Evolutionary conservation across 2,888 invertebrate genomes (phyloP).

Genomic region (Metallyticus violacea): DNA sequence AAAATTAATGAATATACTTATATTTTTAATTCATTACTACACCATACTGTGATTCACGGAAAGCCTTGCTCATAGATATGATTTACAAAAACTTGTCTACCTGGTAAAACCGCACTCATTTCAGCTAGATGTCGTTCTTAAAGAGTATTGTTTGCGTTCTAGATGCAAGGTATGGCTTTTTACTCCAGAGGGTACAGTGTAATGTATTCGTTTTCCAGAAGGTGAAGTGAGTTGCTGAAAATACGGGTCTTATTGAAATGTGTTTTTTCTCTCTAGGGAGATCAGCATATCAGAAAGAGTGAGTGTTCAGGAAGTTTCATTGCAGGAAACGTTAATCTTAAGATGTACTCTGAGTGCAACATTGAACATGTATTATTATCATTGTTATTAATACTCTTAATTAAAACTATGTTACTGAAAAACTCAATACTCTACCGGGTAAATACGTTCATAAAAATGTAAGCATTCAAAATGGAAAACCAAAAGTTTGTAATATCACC

Average conservation of each 20-base stretch:
- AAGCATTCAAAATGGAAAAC: no score
- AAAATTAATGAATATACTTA: no score
- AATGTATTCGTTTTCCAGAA: not conserved
- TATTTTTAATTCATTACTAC: no score
- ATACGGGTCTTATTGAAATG: not conserved
- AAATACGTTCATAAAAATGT: no score
- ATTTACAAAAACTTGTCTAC: no score
- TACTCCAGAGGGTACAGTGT: not conserved
- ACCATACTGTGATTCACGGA: no score
- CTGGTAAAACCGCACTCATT: not conserved
- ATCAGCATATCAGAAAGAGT: not conserved
- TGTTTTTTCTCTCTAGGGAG: not conserved
- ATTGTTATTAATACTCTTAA: no score
- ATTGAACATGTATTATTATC: not conserved
- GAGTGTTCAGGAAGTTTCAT: not conserved
- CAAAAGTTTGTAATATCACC: no score
- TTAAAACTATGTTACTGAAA: no score
- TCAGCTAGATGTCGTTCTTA: not conserved
- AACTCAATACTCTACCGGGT: no score
- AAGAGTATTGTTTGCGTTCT: not conserved
- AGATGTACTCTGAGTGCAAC: not conserved
- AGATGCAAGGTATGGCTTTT: not conserved
- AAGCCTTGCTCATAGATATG: no score
- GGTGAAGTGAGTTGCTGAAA: not conserved
- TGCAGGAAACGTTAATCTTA: not conserved